A percentile compares a stretch with the other conserved stretches of the same genome.
Evolutionary conservation across 1,140 invertebrate genomes (phyloP).

Genomic region (Octopus bimaculoides): DNA sequence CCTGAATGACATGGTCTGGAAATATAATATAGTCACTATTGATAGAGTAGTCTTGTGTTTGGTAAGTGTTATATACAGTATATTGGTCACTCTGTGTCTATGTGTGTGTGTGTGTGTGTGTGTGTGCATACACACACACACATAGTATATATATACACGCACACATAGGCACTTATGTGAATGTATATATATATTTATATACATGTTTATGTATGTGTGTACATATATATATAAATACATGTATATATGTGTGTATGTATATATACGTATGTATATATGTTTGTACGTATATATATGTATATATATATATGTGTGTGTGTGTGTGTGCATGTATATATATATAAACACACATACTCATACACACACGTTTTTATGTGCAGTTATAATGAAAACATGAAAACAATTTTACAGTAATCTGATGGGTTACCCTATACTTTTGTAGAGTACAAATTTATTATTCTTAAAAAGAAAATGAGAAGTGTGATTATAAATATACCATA

Average conservation of each 20-base stretch:
- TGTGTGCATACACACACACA: too few species aligned
- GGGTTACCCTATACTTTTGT: too few species aligned
- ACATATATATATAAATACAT: background rate
- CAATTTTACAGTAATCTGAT: too few species aligned
- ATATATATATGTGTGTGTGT: background rate
- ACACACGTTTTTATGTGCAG: too few species aligned
- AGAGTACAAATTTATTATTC: too few species aligned
- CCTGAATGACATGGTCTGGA: conserved; percentile 96
- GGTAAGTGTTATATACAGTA: conserved; percentile 59
- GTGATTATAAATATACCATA: too few species aligned
- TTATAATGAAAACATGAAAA: too few species aligned
- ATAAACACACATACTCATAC: too few species aligned
- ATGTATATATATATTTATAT: background rate
- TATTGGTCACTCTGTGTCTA: too few species aligned
- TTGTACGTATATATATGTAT: background rate
- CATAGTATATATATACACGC: background rate
- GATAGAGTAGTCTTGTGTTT: conserved; percentile 87
- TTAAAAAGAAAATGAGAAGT: too few species aligned
- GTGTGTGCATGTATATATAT: background rate
- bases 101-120: too few species aligned
- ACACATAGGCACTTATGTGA: too few species aligned
- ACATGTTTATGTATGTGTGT: background rate
- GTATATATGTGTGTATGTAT: background rate
- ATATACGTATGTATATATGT: background rate
- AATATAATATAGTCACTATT: conserved; percentile 92